Conservation (phyloP, 2,113 vertebrate genomes). For the Crocuta crocuta region DNA sequence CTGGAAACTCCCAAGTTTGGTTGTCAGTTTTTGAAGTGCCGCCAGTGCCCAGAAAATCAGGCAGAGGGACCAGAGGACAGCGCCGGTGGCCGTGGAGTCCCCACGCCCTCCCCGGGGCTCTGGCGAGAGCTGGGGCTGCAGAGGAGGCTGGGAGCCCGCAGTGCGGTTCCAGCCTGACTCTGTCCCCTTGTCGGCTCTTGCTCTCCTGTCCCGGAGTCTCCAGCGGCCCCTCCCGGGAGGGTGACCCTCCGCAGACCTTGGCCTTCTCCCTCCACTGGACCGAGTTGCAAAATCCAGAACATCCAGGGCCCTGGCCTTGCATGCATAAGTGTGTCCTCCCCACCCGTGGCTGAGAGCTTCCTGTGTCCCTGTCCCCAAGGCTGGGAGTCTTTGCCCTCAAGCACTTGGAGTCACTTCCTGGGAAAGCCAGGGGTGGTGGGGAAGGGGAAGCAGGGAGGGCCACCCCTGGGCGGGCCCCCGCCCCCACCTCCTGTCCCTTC, state of each 20-base stretch:
- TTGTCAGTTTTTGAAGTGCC: constrained; percentile 40
- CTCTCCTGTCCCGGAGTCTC: neutral
- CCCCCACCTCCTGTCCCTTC: fast-evolving
- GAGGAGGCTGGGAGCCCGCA: fast-evolving
- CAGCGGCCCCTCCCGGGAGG: neutral
- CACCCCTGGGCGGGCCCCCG: too few relatives aligned
- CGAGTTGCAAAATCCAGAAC: neutral
- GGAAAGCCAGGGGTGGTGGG: neutral
- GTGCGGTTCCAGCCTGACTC: neutral
- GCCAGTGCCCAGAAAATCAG: neutral
- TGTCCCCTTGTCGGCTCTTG: neutral
- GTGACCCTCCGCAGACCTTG: fast-evolving
- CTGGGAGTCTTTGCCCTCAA: neutral
- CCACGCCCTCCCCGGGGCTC: fast-evolving
- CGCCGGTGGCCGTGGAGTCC: neutral
- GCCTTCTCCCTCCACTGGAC: neutral
- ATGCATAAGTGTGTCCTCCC: fast-evolving
- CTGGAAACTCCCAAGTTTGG: neutral
- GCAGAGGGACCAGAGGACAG: neutral
- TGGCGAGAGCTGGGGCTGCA: fast-evolving
- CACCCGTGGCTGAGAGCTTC: neutral
- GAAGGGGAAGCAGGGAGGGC: neutral
- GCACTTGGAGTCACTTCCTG: neutral
- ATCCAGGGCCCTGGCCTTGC: neutral
- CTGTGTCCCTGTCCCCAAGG: neutral